Conservation (phyloP, 2,888 invertebrate species). For the Marronus borbonicus region DNA sequence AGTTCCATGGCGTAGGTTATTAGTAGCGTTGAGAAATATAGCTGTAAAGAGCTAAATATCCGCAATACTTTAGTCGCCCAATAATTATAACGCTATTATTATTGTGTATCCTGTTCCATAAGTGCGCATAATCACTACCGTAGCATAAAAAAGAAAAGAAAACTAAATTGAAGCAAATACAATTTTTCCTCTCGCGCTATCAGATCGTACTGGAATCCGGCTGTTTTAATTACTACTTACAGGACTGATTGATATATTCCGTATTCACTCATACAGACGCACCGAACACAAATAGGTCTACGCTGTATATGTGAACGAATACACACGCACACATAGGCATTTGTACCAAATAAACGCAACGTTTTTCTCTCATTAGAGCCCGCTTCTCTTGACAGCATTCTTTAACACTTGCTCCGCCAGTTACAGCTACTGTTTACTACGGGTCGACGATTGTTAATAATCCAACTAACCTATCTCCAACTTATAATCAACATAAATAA, state of each 20-base stretch:
- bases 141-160: neutral
- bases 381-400: slow-evolving; percentile 59
- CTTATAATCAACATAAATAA: slow-evolving; percentile 64
- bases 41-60: too few relatives aligned
- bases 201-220: slow-evolving; percentile 60
- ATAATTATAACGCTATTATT: too few relatives aligned
- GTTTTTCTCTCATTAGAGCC: slow-evolving; percentile 49
- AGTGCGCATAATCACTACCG: too few relatives aligned
- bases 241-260: slow-evolving; percentile 38
- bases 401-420: slow-evolving; percentile 58
- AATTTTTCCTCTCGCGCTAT: slow-evolving; percentile 42
- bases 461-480: slow-evolving; percentile 55
- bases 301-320: slow-evolving; percentile 44
- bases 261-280: slow-evolving; percentile 53
- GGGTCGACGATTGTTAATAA: slow-evolving; percentile 51
- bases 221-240: slow-evolving; percentile 62
- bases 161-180: slow-evolving; percentile 11
- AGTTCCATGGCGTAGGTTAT: too few relatives aligned
- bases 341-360: slow-evolving; percentile 56
- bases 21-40: too few relatives aligned
- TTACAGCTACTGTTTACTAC: slow-evolving; percentile 60
- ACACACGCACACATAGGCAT: slow-evolving; percentile 46
- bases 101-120: too few relatives aligned
- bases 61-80: too few relatives aligned
- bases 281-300: slow-evolving; percentile 57